phyloP scores from a whole-genome alignment of 2,888 invertebrate genomes.

The Clepsis dumicolana region DNA sequence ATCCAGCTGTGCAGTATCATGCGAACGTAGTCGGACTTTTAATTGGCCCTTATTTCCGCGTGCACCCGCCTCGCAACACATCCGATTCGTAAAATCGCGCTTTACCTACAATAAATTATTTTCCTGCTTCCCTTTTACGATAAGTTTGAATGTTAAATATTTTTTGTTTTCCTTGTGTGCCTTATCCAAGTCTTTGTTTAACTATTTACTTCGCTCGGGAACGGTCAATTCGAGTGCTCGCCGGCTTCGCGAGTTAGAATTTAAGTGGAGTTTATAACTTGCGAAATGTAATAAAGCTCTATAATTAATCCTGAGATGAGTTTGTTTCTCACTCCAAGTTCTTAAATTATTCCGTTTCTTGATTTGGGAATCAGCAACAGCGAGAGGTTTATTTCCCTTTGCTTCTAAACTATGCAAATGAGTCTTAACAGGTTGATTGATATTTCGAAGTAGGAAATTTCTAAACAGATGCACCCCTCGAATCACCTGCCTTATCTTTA shows the following conservation, averaged over 20 bases:
- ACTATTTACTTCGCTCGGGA: constrained; percentile 21
- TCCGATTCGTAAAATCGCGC: constrained; percentile 34
- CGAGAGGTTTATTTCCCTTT: constrained; percentile 19
- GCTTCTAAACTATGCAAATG: constrained; percentile 34
- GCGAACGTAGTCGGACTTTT: constrained; percentile 32
- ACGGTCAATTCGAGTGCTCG: constrained; percentile 19
- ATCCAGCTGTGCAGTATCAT: constrained; percentile 31
- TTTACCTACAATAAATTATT: constrained; percentile 33
- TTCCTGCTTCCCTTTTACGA: constrained; percentile 38
- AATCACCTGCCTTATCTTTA: constrained; percentile 47
- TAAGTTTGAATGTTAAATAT: constrained; percentile 19
- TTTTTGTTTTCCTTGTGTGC: constrained; percentile 19
- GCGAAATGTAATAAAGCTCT: background rate
- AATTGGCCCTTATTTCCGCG: constrained; percentile 42
- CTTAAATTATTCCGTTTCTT: constrained; percentile 9
- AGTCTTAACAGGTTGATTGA: constrained; percentile 36
- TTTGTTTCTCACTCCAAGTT: background rate
- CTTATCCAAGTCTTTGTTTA: constrained; percentile 3
- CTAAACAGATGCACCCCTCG: constrained; percentile 42
- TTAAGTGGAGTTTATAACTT: background rate
- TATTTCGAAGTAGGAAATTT: constrained; percentile 37
- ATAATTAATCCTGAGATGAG: constrained; percentile 2
- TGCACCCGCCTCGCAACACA: constrained; percentile 34
- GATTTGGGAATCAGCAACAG: background rate
- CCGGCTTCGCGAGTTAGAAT: background rate